phyloP scores from a whole-genome alignment of 2,888 invertebrate species.

The Drosophila testacea region DNA sequence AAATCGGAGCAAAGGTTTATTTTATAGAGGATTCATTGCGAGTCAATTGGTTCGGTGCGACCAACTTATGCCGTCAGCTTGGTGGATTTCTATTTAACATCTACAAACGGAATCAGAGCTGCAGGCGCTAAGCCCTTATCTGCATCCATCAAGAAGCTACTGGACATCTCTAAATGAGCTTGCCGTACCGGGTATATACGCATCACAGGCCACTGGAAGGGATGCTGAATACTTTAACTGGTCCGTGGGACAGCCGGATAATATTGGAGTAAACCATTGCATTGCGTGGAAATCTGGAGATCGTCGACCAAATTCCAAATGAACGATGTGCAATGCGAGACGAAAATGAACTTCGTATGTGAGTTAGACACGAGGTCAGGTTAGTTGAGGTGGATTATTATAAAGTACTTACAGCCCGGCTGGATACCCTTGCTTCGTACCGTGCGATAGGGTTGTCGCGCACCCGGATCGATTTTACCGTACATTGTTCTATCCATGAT shows the following conservation, averaged over 20 bases:
- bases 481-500: constrained; percentile 96
- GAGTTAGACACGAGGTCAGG: constrained; percentile 1
- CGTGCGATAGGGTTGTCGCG: constrained; percentile 94
- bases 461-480: constrained; percentile 93
- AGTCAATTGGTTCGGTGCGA: constrained; percentile 23
- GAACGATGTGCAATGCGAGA: constrained; percentile 27
- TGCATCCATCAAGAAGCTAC: constrained; percentile 27
- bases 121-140: neutral
- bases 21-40: constrained; percentile 9
- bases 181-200: constrained; percentile 11
- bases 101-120: constrained; percentile 17
- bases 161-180: constrained; percentile 27
- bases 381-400: constrained; percentile 17
- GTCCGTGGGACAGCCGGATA: constrained; percentile 68
- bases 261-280: constrained; percentile 48
- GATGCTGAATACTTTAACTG: constrained; percentile 27
- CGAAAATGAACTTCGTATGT: constrained; percentile 4
- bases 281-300: constrained; percentile 42
- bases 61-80: constrained; percentile 22
- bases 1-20: constrained; percentile 8
- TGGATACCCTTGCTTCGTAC: constrained; percentile 92
- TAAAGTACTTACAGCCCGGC: constrained; percentile 92
- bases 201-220: constrained; percentile 15
- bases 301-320: constrained; percentile 28
- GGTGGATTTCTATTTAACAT: constrained; percentile 13